These are phyloP conservation scores for Sphenodon punctatus DNA, from an alignment of 2,797 vertebrate genomes.

Conservation along the genomic window DNA sequence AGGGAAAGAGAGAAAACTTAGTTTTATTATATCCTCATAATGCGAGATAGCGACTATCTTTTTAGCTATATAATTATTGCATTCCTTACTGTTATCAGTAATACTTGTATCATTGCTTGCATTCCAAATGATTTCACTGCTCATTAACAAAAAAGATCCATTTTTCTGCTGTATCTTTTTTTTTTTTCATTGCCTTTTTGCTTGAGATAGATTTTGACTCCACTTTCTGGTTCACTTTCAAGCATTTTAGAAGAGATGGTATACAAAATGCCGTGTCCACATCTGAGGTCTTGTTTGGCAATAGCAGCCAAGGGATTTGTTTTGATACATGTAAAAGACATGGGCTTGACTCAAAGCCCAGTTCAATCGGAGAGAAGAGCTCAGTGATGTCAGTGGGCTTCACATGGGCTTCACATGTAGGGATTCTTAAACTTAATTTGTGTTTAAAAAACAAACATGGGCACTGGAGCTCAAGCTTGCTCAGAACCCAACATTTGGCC, in stretches of 20 bases:
- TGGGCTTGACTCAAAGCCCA: background rate
- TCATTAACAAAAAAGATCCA: background rate
- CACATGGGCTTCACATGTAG: too few species aligned
- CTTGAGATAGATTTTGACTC: background rate
- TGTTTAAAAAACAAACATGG: too few species aligned
- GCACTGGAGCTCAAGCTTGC: too few species aligned
- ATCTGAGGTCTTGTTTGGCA: background rate
- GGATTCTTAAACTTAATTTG: too few species aligned
- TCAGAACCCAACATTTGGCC: too few species aligned
- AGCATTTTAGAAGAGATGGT: background rate
- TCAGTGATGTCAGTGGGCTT: too few species aligned
- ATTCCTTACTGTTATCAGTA: constrained; percentile 37
- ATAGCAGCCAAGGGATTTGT: background rate
- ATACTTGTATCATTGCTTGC: constrained; percentile 3
- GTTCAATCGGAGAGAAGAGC: too few species aligned
- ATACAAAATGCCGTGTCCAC: background rate
- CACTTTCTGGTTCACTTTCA: background rate
- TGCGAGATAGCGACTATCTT: constrained; percentile 38
- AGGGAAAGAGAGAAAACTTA: background rate
- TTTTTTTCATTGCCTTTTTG: background rate
- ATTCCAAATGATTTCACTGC: constrained; percentile 38
- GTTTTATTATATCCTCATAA: constrained; percentile 33
- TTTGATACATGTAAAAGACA: too few species aligned
- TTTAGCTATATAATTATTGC: constrained; percentile 49
- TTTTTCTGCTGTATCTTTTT: constrained; percentile 11